Evolutionary conservation across 2,888 invertebrate species (phyloP).

Genomic region (Urechis unicinctus): DNA sequence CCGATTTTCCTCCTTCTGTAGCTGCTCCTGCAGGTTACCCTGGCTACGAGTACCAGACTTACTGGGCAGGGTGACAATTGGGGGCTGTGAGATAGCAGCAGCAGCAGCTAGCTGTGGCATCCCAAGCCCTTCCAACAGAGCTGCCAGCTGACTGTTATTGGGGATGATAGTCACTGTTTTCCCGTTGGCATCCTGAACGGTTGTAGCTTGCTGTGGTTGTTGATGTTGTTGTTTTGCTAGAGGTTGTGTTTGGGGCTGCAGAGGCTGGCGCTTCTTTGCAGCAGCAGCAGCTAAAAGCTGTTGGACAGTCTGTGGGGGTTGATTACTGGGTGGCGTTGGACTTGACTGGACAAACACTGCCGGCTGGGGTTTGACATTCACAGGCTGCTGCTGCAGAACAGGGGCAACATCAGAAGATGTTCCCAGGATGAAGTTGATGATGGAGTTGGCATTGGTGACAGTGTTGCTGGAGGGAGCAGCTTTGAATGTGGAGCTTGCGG

Average conservation of each 20-base stretch:
- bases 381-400: too few relatives aligned
- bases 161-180: background rate
- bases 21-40: background rate
- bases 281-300: background rate
- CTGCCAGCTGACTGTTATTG: background rate
- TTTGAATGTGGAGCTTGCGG: conserved; percentile 1
- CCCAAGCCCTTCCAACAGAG: background rate
- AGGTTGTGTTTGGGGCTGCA: too few relatives aligned
- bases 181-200: too few relatives aligned
- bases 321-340: too few relatives aligned
- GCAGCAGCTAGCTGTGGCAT: background rate
- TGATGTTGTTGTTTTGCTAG: too few relatives aligned
- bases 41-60: background rate
- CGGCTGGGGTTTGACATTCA: too few relatives aligned
- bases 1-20: background rate
- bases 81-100: background rate
- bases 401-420: too few relatives aligned
- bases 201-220: too few relatives aligned
- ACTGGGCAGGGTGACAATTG: background rate
- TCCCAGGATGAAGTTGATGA: too few relatives aligned
- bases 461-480: too few relatives aligned
- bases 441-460: too few relatives aligned
- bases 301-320: background rate
- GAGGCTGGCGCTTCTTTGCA: background rate
- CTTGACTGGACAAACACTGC: too few relatives aligned